These are phyloP conservation scores for Nasua narica DNA, from an alignment of 2,797 vertebrate genomes.

Conservation along the genomic window DNA sequence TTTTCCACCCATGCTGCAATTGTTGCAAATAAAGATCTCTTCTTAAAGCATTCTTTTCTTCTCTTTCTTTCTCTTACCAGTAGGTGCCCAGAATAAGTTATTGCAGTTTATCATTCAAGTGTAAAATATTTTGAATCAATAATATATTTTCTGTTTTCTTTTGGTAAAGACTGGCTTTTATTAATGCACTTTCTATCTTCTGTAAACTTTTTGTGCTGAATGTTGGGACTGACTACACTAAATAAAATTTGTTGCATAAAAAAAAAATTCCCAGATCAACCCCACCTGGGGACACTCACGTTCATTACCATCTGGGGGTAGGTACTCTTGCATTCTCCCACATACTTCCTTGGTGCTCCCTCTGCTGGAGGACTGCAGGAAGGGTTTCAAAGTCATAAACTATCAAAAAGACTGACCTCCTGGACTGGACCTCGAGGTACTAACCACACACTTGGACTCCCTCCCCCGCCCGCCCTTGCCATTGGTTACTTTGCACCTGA, in stretches of 20 bases:
- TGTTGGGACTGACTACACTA: conserved; percentile 80
- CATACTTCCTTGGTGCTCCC: neutral
- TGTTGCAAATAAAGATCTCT: conserved; percentile 47
- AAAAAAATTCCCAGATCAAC: neutral
- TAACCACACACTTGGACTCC: neutral
- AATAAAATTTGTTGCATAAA: conserved; percentile 86
- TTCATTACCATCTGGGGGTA: neutral
- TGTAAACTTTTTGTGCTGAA: conserved; percentile 86
- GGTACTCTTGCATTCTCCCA: neutral
- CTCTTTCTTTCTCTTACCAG: conserved; percentile 79
- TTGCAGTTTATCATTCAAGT: conserved; percentile 86
- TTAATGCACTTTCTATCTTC: conserved; percentile 89
- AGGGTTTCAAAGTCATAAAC: neutral
- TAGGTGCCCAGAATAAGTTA: conserved; percentile 87
- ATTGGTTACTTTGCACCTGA: neutral
- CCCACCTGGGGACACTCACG: neutral
- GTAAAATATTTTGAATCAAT: conserved; percentile 92
- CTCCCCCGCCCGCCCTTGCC: rapidly evolving
- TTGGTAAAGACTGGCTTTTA: conserved; percentile 88
- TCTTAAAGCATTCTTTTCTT: conserved; percentile 77
- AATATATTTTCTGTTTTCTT: conserved; percentile 88
- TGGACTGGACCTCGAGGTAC: neutral
- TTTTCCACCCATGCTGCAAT: neutral
- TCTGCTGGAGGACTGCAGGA: neutral
- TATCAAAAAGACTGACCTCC: neutral